Evolutionary conservation across 1,140 invertebrate genomes (phyloP).

Genomic region (Vanessa tameamea): DNA sequence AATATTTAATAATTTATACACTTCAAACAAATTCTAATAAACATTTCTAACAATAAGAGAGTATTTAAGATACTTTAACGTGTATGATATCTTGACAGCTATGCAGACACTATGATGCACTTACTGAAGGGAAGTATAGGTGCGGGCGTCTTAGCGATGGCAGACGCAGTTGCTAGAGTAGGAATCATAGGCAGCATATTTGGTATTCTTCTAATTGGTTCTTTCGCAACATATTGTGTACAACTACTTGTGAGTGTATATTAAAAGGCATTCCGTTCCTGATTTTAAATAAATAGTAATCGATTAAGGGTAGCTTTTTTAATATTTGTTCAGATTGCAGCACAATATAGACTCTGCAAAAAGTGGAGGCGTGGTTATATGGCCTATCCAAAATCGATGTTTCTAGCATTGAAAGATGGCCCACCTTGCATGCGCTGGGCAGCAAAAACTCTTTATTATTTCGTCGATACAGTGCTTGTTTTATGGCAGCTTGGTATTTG

Average conservation of each 20-base stretch:
- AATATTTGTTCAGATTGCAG: constrained; percentile 72
- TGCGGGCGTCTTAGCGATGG: constrained; percentile 95
- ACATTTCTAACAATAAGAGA: no score
- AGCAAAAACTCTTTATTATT: constrained; percentile 71
- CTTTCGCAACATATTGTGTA: constrained; percentile 90
- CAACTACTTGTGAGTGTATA: constrained; percentile 82
- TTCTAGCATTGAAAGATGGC: constrained; percentile 82
- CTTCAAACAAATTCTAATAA: no score
- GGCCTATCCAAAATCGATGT: constrained; percentile 83
- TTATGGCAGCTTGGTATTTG: constrained; percentile 94
- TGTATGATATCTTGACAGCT: constrained; percentile 79
- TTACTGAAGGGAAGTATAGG: constrained; percentile 93
- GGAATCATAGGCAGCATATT: constrained; percentile 86
- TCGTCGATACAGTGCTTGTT: constrained; percentile 85
- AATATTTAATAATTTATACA: no score
- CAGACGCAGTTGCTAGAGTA: constrained; percentile 89
- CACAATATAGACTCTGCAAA: constrained; percentile 86
- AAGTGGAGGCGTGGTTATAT: constrained; percentile 83
- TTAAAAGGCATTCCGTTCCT: background rate
- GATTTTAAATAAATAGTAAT: background rate
- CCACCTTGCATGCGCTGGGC: constrained; percentile 76
- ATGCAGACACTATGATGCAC: constrained; percentile 90
- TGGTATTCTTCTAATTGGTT: constrained; percentile 85
- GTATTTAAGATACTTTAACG: constrained; percentile 11
- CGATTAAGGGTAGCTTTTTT: background rate